These are phyloP conservation scores for Brachyalestes nurse DNA, from an alignment of 2,797 vertebrate genomes.

Conservation along the genomic window DNA sequence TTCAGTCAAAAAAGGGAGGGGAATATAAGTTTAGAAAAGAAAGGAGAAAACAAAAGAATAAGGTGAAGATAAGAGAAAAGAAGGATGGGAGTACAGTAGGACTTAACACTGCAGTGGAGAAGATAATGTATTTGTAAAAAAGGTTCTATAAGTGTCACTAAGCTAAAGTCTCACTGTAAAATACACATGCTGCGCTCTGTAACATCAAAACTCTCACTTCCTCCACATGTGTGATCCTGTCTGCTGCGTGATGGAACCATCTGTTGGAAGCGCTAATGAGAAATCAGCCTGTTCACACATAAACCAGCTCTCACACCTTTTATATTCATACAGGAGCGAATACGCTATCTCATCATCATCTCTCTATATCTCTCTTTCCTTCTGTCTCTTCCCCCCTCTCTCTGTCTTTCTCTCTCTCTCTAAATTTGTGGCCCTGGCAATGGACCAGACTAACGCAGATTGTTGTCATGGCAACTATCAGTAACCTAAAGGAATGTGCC, in stretches of 20 bases:
- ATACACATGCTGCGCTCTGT: neutral
- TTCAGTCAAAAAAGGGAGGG: conserved; percentile 12
- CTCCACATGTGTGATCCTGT: neutral
- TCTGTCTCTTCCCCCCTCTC: neutral
- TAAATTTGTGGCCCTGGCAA: conserved; percentile 1
- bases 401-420: neutral
- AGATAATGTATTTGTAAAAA: too few relatives aligned
- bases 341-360: neutral
- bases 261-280: neutral
- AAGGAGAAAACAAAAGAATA: neutral
- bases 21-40: neutral
- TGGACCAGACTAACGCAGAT: conserved; percentile 21
- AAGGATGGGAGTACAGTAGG: neutral
- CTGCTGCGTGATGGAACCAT: neutral
- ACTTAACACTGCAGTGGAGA: neutral
- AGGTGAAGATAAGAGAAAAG: too few relatives aligned
- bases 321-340: neutral
- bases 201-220: neutral
- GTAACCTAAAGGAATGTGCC: conserved; percentile 36
- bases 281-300: neutral
- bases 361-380: neutral
- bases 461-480: conserved; percentile 53
- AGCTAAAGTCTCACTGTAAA: neutral
- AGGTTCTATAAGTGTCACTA: too few relatives aligned
- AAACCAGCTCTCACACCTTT: neutral